phyloP scores from a whole-genome alignment of 2,888 invertebrate species.

The Eupithecia subfuscata region DNA sequence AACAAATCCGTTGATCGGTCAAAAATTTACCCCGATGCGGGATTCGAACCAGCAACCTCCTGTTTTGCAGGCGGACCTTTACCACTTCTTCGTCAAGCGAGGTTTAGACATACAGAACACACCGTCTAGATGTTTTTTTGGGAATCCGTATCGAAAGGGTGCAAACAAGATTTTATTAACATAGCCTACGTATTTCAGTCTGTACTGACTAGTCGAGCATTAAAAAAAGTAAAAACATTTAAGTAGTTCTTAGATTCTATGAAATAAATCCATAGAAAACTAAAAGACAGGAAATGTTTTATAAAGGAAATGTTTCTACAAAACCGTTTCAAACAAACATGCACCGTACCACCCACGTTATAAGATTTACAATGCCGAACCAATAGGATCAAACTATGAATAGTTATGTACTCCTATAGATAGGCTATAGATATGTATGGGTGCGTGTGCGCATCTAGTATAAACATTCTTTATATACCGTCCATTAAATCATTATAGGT shows the following conservation, averaged over 20 bases:
- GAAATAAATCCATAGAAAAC: not conserved
- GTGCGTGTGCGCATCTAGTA: not conserved
- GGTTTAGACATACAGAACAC: too few species aligned
- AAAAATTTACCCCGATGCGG: not conserved
- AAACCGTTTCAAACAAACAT: constrained; percentile 24
- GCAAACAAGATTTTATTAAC: not conserved
- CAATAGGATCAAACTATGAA: constrained; percentile 43
- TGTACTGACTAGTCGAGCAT: not conserved
- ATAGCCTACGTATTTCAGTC: not conserved
- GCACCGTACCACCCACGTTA: constrained; percentile 32
- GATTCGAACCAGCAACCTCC: not conserved
- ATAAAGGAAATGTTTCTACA: not conserved
- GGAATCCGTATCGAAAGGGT: not conserved
- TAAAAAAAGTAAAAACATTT: not conserved
- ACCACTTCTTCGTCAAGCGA: not conserved
- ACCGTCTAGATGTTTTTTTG: too few species aligned
- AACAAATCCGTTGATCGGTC: not conserved
- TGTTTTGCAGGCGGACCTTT: not conserved
- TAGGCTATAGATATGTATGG: not conserved
- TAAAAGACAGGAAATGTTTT: not conserved
- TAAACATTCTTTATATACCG: constrained; percentile 51
- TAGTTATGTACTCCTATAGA: constrained; percentile 14
- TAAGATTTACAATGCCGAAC: constrained; percentile 41
- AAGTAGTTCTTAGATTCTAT: not conserved
- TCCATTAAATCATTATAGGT: constrained; percentile 22